These are phyloP conservation scores for Cantharis lateralis DNA, from an alignment of 2,888 invertebrate species.

Conservation along the genomic window DNA sequence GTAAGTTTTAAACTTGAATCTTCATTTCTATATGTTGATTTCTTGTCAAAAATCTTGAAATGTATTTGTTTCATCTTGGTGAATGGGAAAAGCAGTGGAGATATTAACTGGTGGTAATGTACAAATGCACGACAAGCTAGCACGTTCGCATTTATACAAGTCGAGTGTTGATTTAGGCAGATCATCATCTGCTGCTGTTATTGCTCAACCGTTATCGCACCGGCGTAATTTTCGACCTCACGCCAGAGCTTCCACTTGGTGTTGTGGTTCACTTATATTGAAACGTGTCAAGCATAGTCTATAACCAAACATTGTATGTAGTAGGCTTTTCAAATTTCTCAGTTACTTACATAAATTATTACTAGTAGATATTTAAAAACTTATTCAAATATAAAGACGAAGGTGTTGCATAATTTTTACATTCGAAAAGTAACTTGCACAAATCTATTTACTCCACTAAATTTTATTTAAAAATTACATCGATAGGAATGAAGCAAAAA, in stretches of 20 bases:
- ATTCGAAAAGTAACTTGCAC: neutral
- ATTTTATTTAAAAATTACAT: no score
- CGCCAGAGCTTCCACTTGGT: slow-evolving; percentile 73
- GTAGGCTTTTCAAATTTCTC: neutral
- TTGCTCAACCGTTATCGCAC: slow-evolving; percentile 45
- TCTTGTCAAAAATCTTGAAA: slow-evolving; percentile 23
- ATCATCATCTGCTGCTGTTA: slow-evolving; percentile 41
- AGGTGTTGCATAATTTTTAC: neutral
- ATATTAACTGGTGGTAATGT: slow-evolving; percentile 71
- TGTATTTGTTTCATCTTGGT: slow-evolving; percentile 41
- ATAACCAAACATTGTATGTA: slow-evolving; percentile 52
- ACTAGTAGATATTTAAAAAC: neutral
- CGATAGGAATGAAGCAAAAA: no score
- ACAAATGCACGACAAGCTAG: slow-evolving; percentile 66
- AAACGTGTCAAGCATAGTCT: slow-evolving; percentile 76
- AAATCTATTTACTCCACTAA: no score
- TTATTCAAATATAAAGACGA: neutral
- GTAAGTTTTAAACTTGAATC: slow-evolving; percentile 64
- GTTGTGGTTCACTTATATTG: slow-evolving; percentile 79
- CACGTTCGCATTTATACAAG: slow-evolving; percentile 47
- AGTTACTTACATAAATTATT: neutral
- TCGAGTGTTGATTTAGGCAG: slow-evolving; percentile 51
- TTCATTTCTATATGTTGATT: neutral
- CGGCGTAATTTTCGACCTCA: slow-evolving; percentile 53
- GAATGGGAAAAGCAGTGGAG: slow-evolving; percentile 62